Evolutionary conservation across 2,888 invertebrate genomes (phyloP), one percentile per base, ranked within the genome.

Genomic region (Watsonalla binaria): DNA sequence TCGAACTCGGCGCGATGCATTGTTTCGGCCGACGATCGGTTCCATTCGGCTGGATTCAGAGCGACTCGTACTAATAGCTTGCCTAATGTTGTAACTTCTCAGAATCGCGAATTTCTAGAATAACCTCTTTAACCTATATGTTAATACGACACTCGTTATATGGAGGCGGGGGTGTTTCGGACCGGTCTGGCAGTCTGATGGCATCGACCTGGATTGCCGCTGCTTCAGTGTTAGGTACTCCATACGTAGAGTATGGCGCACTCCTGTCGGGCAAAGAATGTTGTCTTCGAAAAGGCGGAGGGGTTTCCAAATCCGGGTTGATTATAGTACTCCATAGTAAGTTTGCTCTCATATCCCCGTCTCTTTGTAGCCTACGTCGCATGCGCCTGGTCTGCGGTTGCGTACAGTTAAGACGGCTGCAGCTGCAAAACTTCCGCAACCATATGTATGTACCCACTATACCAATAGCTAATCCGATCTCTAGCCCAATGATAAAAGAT

Each of bases 81-180:
- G 24, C 24, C n/a, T n/a, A n/a, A n/a, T 24, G 24, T 24, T 24
- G 24, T 2, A 24, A 24, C 24, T 2, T 24, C 24, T 24, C 24
- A 4, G 2, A 24, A 24, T 24, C 24, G 24, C 24, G 24, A 1
- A 24, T 24, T 4, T 1, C 24, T 24, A 24, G 24, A 24, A 24
- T 24, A 24, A 24, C 24, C 55, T 55, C 52, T 54, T 54, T 51
- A 45, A 47, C 52, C 55, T 62, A 83, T 60, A 81, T 66, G 59
- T 79, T 82, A 33, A 82, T 68, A 48, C 84, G 78, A 62, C 86
- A 87, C 55, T 90, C 89, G 51, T 82, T 72, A 59, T 91, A 91
- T 0, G 91, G 86, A 1, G 91, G 91, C 0, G 91, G 91, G 0
- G 91, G 91, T 0, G 91, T 91, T 60, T 91, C 91, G 6, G 80